Evolutionary conservation across 2,113 vertebrate species (phyloP), one percentile per base, ranked within the genome.

Genomic region (Oreochromis tanganicae): DNA sequence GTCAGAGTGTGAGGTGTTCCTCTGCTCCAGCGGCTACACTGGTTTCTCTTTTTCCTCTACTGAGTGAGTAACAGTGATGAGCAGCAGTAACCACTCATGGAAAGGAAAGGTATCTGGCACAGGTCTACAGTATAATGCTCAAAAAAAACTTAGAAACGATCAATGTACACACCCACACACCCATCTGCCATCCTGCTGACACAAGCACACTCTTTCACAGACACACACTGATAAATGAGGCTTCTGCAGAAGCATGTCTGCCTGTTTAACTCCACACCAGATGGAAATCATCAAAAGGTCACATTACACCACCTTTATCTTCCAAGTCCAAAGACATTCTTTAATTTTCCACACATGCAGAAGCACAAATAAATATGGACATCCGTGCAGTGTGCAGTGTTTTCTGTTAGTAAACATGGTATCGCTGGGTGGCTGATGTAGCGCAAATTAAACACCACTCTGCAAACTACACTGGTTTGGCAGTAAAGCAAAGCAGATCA

Each of bases 101-200:
- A 52, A 52, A 78, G 52, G 24, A 52, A 52, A 52, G 73, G 46
- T 52, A 78, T 78, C 27, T 78, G 24, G 43, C 27, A 78, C 43
- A 78, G 16, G 5, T 32, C 27, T 78, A 81, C 21, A 82, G 32
- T 41, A 29, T 5, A 48, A 7, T 79, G 66, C 52, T 88, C 59
- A 78, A 66, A 54, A 66, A 54, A 84, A 79, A 68, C 63, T 59
- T 82, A 2, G 7, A 75, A 80, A 21, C 27, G 29, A 87, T 85
- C 17, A 3, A 16, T 79, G 41, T 14, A 38, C 71, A 88, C 85
- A 71, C 92, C 83, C 84, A 89, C 83, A 91, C 79, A 87, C 54
- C 59, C 66, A 91, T 89, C 84, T 92, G 89, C 61, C 85, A 46
- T 81, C 56, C 43, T 87, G 84, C 88, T 85, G 52, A 87, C 87